Conservation (phyloP, 2,113 vertebrate species). For the Psilopsiagon aurifrons region DNA sequence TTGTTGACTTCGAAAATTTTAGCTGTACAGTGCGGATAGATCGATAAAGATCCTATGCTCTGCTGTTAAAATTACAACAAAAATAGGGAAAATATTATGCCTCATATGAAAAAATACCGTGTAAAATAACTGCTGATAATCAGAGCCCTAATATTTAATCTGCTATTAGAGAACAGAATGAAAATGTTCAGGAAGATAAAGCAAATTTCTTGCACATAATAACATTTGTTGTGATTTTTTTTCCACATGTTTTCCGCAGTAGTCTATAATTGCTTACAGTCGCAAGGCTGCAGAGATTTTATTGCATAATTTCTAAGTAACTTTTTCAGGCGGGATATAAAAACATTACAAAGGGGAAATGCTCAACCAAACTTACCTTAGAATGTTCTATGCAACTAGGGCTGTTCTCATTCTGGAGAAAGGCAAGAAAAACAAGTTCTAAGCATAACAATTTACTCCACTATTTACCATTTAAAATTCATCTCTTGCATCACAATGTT, state of each 20-base stretch:
- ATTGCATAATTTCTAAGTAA: neutral
- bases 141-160: neutral
- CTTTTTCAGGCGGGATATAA: neutral
- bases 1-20: neutral
- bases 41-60: neutral
- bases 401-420: neutral
- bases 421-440: neutral
- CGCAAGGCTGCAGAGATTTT: neutral
- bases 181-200: neutral
- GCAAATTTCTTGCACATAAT: neutral
- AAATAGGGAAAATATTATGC: neutral
- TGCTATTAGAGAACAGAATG: neutral
- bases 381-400: neutral
- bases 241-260: neutral
- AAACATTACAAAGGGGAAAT: neutral
- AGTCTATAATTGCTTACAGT: neutral
- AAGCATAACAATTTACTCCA: neutral
- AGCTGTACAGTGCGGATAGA: neutral
- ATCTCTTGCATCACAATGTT: neutral
- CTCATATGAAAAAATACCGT: neutral
- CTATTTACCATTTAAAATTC: neutral
- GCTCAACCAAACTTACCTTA: neutral
- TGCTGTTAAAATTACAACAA: neutral
- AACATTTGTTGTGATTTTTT: neutral
- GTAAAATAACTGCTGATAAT: neutral